Evolutionary conservation across 1,140 invertebrate species (phyloP).

Genomic region (Pseudoatta argentina): DNA sequence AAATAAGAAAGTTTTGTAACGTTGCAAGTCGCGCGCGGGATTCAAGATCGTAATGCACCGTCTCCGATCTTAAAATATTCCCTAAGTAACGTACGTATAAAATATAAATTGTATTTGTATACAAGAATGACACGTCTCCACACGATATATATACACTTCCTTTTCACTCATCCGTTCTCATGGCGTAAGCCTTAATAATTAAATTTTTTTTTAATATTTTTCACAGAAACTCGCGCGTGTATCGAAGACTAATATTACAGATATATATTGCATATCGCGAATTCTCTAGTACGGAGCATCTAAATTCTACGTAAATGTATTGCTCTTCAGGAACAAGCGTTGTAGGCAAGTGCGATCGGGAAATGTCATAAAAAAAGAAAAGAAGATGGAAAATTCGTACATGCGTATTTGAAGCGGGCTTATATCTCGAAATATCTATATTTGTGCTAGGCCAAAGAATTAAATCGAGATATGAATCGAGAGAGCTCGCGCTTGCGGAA

Average conservation of each 20-base stretch:
- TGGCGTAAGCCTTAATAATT: slow-evolving; percentile 3
- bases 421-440: slow-evolving; percentile 18
- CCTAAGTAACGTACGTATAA: slow-evolving; percentile 69
- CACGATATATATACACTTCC: neutral
- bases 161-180: neutral
- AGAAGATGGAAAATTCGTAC: slow-evolving; percentile 32
- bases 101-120: slow-evolving; percentile 73
- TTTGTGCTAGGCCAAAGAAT: slow-evolving; percentile 66
- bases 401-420: slow-evolving; percentile 28
- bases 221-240: slow-evolving; percentile 32
- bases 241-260: slow-evolving; percentile 67
- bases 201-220: neutral
- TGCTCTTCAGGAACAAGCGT: slow-evolving; percentile 44
- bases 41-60: slow-evolving; percentile 4
- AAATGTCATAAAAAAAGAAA: slow-evolving; percentile 43
- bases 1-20: slow-evolving; percentile 12
- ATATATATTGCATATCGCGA: slow-evolving; percentile 22
- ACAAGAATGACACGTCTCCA: neutral
- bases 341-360: slow-evolving; percentile 37
- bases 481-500: slow-evolving; percentile 4
- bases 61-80: slow-evolving; percentile 43
- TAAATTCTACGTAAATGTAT: slow-evolving; percentile 47
- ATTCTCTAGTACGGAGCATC: slow-evolving; percentile 2
- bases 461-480: slow-evolving; percentile 3
- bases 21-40: neutral